phyloP scores from a whole-genome alignment of 2,797 vertebrate species.

The Platalea minor region DNA sequence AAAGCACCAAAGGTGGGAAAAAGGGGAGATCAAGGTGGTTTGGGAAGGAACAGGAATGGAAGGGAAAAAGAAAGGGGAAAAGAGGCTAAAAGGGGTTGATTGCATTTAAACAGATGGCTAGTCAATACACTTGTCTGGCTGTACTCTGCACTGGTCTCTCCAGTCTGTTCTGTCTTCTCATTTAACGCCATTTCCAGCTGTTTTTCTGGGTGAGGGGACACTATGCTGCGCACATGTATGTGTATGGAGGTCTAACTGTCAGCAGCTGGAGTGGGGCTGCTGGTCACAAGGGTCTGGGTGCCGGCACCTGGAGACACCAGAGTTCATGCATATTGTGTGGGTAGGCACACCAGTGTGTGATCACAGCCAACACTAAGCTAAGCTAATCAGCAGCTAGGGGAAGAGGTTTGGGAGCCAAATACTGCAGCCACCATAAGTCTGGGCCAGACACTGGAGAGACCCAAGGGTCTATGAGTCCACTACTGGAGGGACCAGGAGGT shows the following conservation, averaged over 20 bases:
- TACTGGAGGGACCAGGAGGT: not conserved
- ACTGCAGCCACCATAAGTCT: not conserved
- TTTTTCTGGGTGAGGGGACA: not conserved
- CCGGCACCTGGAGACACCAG: not conserved
- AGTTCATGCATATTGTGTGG: accelerated
- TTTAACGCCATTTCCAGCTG: not conserved
- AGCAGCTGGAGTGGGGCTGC: accelerated
- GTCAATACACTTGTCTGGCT: not conserved
- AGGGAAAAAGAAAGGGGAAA: not conserved
- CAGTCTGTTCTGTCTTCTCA: not conserved
- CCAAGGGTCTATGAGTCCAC: no score
- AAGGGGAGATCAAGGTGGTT: not conserved
- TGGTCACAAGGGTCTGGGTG: not conserved
- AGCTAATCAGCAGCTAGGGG: not conserved
- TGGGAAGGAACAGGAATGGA: not conserved
- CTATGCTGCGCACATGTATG: not conserved
- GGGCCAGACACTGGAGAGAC: not conserved
- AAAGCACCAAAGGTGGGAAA: not conserved
- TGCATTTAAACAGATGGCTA: not conserved
- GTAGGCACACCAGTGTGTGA: not conserved
- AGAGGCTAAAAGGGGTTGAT: not conserved
- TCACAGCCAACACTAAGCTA: not conserved
- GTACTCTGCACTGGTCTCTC: not conserved
- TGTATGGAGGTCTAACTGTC: not conserved
- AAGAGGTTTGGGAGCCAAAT: not conserved